Percentiles rank a stretch among this genome's conserved stretches.
Conservation (phyloP, 1,140 invertebrate genomes). For the Pseudomyrmex flavicornis region DNA sequence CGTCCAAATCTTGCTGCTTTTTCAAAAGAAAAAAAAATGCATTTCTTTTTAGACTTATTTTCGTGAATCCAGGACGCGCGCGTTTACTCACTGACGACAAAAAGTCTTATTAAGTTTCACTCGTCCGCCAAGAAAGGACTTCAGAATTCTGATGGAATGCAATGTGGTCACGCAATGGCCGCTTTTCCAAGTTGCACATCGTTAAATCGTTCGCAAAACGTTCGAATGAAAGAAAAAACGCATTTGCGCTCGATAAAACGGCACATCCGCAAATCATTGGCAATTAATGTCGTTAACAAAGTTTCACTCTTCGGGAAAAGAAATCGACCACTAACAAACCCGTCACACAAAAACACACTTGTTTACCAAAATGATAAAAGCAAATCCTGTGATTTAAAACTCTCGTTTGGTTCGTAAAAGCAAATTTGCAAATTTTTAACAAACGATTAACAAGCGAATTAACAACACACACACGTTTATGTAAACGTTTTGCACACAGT, state of each 20-base stretch:
- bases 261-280: not conserved
- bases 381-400: too few species aligned
- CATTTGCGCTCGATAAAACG: not conserved
- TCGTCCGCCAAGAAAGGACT: conserved; percentile 26
- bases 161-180: not conserved
- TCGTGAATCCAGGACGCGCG: too few species aligned
- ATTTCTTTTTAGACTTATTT: too few species aligned
- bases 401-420: too few species aligned
- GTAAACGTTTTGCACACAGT: too few species aligned
- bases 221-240: not conserved
- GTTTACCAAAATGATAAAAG: too few species aligned
- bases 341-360: too few species aligned
- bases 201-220: not conserved
- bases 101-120: conserved; percentile 47
- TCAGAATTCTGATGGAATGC: conserved; percentile 17
- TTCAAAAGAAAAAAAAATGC: not conserved
- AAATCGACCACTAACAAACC: not conserved
- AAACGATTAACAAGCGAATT: too few species aligned
- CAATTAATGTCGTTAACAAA: not conserved
- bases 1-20: conserved; percentile 19
- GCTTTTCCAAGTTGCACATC: conserved; percentile 11
- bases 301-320: not conserved
- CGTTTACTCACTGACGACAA: not conserved
- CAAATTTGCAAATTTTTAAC: too few species aligned
- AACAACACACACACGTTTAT: too few species aligned